Evolutionary conservation across 2,888 invertebrate genomes (phyloP).

Genomic region (Apoda limacodes): DNA sequence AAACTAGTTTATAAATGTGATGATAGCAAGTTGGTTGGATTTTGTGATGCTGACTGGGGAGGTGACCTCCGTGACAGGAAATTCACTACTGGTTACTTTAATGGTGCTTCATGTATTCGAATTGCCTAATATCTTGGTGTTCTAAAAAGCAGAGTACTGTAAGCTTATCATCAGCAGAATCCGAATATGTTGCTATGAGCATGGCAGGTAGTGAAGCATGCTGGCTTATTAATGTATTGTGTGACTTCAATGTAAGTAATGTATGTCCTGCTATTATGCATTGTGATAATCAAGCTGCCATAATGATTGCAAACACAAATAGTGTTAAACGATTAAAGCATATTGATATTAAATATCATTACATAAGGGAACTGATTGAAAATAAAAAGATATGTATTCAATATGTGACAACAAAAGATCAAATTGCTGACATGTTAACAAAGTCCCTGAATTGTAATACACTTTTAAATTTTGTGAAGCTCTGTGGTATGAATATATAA

Average conservation of each 20-base stretch:
- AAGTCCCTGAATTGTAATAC: conserved; percentile 11
- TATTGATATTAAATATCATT: conserved; percentile 14
- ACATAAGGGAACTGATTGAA: conserved; percentile 13
- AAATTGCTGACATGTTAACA: conserved; percentile 16
- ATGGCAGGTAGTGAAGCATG: conserved; percentile 19
- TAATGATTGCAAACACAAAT: conserved; percentile 12
- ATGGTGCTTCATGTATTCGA: conserved; percentile 15
- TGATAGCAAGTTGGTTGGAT: conserved; percentile 12
- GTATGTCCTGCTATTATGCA: conserved; percentile 2
- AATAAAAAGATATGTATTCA: conserved; percentile 11
- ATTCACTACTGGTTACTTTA: conserved; percentile 21
- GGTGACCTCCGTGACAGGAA: conserved; percentile 19
- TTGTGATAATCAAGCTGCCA: conserved; percentile 17
- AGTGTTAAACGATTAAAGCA: conserved; percentile 12
- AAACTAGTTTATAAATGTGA: conserved; percentile 19
- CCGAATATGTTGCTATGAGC: conserved; percentile 21
- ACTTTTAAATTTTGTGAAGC: conserved; percentile 4
- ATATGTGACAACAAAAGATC: conserved; percentile 15
- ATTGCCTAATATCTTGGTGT: conserved; percentile 19
- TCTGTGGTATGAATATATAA: not conserved
- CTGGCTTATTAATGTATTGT: conserved; percentile 12
- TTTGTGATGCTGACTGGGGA: conserved; percentile 21
- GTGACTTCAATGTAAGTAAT: not conserved
- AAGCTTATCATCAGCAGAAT: conserved; percentile 21
- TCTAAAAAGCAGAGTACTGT: conserved; percentile 21